These are phyloP conservation scores for Telmatochromis sp. DNA, from an alignment of 2,113 vertebrate genomes.

Conservation along the genomic window DNA sequence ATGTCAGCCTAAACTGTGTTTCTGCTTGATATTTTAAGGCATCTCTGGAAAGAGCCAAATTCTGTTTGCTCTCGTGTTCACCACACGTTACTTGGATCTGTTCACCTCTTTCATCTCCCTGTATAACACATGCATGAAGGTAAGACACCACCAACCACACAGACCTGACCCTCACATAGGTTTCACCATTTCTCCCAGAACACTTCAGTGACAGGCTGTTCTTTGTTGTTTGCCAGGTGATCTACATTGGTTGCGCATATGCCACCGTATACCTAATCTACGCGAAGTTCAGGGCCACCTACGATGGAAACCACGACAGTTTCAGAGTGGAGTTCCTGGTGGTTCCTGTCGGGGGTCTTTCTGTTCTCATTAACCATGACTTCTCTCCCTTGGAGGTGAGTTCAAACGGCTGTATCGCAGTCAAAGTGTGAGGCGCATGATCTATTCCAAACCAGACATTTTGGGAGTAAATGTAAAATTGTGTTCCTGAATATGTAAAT, in stretches of 20 bases:
- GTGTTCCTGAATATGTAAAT: background rate
- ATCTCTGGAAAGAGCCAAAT: slow-evolving; percentile 99
- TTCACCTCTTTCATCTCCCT: slow-evolving; percentile 95
- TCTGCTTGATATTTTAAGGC: slow-evolving; percentile 64
- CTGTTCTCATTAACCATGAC: slow-evolving; percentile 95
- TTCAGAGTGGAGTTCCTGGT: slow-evolving; percentile 96
- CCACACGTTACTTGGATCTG: slow-evolving; percentile 96
- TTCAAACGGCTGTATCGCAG: background rate
- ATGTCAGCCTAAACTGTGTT: background rate
- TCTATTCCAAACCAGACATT: background rate
- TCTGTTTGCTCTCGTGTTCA: slow-evolving; percentile 96
- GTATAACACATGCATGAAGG: slow-evolving; percentile 98
- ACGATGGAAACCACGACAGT: slow-evolving; percentile 96
- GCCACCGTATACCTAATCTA: slow-evolving; percentile 96
- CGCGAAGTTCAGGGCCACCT: slow-evolving; percentile 95
- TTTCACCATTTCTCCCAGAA: background rate
- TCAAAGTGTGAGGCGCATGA: accelerated
- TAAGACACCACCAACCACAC: slow-evolving; percentile 37
- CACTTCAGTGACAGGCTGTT: background rate
- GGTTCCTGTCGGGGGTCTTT: slow-evolving; percentile 90
- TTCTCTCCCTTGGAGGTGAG: slow-evolving; percentile 92
- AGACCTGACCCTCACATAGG: background rate
- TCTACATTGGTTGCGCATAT: slow-evolving; percentile 91
- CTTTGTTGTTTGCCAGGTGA: slow-evolving; percentile 69
- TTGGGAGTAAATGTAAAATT: background rate